Base-by-base conservation (phyloP, 2,113 vertebrate genomes). In the Bucco capensis region DNA sequence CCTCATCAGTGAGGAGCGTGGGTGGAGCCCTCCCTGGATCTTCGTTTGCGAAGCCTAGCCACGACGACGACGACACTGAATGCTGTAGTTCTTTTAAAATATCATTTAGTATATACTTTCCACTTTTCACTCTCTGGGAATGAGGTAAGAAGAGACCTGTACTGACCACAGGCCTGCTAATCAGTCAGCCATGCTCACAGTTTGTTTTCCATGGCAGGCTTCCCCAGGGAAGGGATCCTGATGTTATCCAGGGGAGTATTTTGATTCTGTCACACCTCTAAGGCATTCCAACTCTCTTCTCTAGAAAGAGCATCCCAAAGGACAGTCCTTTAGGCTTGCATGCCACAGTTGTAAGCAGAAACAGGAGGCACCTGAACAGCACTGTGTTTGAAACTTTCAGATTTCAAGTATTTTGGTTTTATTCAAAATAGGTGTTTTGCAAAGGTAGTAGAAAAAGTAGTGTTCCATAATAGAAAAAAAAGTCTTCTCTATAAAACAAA, bases 181-280 rank as follows among this genome's bases (percentile, higher is more conserved):
- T 21, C 0, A 0, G 38, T 85, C 67, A 70, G 51, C n/a, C 0
- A 0, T 40, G 61, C 46, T 72, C 42, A 14, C 0, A 0, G 19
- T 17, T 81, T 82, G 57, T 64, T 80, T 76, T 57, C 82, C 10
- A 2, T 8, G 17, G 64, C 35, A 62, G 46, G 6, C 31, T 76
- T 70, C 76, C 22, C 58, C 40, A n/a, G 37, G 75, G 60, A 66
- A 73, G n/a, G 38, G 47, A 64, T 57, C 58, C 65, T 38, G 62
- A 4, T 51, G 11, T 18, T 53, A 10, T 19, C n/a, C 40, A 53
- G n/a, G 60, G 46, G 14, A 54, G 17, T 65, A 1, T 46, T 82
- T 50, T 53, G 27, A 19, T 83, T 76, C 40, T 66, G 42, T 58
- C 9, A 0, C 44, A 64, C 40, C 6, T 22, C 44, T 80, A 28